Evolutionary conservation across 2,113 vertebrate species (phyloP).

Genomic region (Scomber scombrus): DNA sequence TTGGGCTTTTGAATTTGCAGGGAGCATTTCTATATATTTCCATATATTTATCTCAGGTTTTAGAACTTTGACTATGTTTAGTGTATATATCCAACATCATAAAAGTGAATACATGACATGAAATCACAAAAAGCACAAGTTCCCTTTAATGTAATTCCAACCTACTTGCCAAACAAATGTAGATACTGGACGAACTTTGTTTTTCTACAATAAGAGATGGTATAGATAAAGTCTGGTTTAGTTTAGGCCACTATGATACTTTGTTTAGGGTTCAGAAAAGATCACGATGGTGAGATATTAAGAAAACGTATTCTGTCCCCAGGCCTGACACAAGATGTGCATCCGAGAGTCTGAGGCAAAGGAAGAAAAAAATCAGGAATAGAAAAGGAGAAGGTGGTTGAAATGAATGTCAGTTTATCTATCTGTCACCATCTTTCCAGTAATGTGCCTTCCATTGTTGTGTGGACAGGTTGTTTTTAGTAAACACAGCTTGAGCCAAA

Average conservation of each 20-base stretch:
- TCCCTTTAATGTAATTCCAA: neutral
- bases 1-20: too few relatives aligned
- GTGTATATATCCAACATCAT: too few relatives aligned
- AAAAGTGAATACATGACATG: too few relatives aligned
- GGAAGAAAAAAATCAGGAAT: neutral
- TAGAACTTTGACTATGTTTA: too few relatives aligned
- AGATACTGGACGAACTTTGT: neutral
- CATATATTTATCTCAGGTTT: too few relatives aligned
- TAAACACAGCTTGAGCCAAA: slow-evolving; percentile 30
- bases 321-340: neutral
- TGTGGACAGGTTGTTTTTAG: slow-evolving; percentile 21
- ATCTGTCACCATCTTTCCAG: slow-evolving; percentile 6
- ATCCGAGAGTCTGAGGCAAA: neutral
- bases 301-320: too few relatives aligned
- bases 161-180: neutral
- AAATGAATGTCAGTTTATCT: neutral
- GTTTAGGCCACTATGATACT: neutral
- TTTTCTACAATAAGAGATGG: neutral
- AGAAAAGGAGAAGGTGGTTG: neutral
- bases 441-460: neutral
- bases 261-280: neutral
- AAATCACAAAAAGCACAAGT: too few relatives aligned
- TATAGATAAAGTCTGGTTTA: neutral
- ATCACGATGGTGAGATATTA: neutral
- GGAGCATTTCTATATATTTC: too few relatives aligned